Base-by-base conservation (phyloP, 2,797 vertebrate species). In the Parauchenoglanis ngamensis region DNA sequence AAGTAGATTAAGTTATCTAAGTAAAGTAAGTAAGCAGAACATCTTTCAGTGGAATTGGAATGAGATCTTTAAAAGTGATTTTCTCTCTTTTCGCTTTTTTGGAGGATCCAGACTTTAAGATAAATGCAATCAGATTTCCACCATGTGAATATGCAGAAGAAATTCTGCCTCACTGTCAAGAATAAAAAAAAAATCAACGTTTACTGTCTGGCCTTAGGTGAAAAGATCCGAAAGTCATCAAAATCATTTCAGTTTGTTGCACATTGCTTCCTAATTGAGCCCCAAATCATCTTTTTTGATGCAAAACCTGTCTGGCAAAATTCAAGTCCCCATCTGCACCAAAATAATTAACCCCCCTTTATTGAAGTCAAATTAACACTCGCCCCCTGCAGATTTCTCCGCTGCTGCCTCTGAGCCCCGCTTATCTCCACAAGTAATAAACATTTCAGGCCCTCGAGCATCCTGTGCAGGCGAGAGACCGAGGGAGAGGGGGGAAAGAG, bases 381-480 rank as follows among this genome's bases (percentile, higher is more conserved):
- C 86, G 83, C 84, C 86, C 87, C 87, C 89, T 73, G 67, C 85
- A 90, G 85, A 89, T 89, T 89, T 80, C 79, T 77, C 86, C 44
- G 86, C 73, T 56, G 72, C 86, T 85, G 88, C 87, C 75, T 88
- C 15, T 52, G 83, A 89, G 85, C 81, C 85, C 88, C 86, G 85
- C 87, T 91, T 90, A 87, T 91, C 90, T 92, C 91, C 88, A 92
- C 85, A 92, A 91, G 92, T 91, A 92, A 92, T 91, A 92, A 92
- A 92, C 89, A 92, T 92, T 90, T 89, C 83, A 88, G 85, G 87
- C 85, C 91, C 88, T 86, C 82, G 86, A 89, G 90, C 88, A 85
- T 89, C 78, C 65, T 85, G 82, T 70, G 84, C 67, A 87, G 83
- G 40, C 68, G 10, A 67, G 83, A 85, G 72, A 84, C 59, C 5